Conservation (phyloP, 1,140 invertebrate genomes). For the Cephus cinctus region DNA sequence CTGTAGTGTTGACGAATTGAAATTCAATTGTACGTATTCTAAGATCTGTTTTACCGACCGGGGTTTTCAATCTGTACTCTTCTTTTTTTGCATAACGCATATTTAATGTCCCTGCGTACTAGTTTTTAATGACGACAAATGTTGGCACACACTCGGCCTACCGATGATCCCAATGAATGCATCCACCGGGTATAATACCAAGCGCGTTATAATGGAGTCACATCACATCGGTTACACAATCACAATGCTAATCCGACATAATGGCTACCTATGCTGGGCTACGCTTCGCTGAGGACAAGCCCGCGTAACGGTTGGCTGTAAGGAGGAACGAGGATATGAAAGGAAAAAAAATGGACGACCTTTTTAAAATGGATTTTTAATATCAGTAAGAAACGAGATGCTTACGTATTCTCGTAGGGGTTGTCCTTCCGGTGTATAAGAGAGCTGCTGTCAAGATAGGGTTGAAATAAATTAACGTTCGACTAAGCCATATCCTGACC, state of each 20-base stretch:
- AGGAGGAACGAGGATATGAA: neutral
- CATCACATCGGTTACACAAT: constrained; percentile 55
- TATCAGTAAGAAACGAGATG: too few species aligned
- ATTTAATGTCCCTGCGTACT: too few species aligned
- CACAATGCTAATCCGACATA: constrained; percentile 55
- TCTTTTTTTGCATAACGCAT: neutral
- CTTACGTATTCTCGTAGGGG: too few species aligned
- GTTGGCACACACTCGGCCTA: constrained; percentile 19
- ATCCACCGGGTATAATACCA: constrained; percentile 28
- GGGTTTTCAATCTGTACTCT: too few species aligned
- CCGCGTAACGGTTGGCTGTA: constrained; percentile 13
- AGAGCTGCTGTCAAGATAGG: too few species aligned
- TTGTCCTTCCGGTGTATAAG: too few species aligned
- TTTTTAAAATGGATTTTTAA: too few species aligned
- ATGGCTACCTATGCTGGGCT: constrained; percentile 42
- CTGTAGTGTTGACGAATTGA: too few species aligned
- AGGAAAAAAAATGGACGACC: neutral
- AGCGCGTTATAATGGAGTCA: constrained; percentile 50
- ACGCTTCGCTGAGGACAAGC: constrained; percentile 24
- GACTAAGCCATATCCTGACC: too few species aligned
- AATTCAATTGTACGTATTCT: too few species aligned
- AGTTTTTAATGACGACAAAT: constrained; percentile 24
- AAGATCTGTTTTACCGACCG: too few species aligned
- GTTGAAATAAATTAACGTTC: too few species aligned
- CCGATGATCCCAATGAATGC: constrained; percentile 2